Base-by-base conservation (phyloP, 2,113 vertebrate genomes). In the Cyanoderma ruficeps region DNA sequence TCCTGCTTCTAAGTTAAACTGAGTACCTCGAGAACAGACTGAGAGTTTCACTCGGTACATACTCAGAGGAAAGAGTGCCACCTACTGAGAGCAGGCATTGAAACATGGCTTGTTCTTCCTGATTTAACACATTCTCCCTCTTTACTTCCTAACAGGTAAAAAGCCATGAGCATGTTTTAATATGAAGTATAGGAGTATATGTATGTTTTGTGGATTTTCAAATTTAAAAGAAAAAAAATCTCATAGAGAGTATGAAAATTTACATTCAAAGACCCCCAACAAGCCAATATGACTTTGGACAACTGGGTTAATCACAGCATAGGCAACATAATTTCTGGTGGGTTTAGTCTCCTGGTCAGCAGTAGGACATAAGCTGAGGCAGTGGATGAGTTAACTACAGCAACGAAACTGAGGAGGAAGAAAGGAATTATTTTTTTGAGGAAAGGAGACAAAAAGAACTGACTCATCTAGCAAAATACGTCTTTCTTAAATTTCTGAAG, bases 61-160 rank as follows among this genome's bases (percentile, higher is more conserved):
- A 96, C 82, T 97, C 95, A 96, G 95, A 97, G 90, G 95, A 90
- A 94, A 96, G 93, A 96, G 96, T 95, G 93, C 96, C 96, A 97
- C 93, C 92, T 97, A 96, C 96, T 96, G 96, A 96, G 96, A 92
- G 35, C 85, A 90, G 65, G 71, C 74, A 94, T 15, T 31, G 93
- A 96, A 91, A 95, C 94, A 79, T 60, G 50, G 75, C 41, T 89
- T 89, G 44, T 14, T 79, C 82, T 85, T 78, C 56, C 69, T 13
- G 24, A 71, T 12, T 80, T 83, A 86, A 83, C 69, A 86, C 49
- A 33, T 60, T 86, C 53, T 76, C 41, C 11, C 46, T 84, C 77
- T 83, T 55, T 60, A 52, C 79, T 49, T 42, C 46, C 42, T 72
- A 69, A 76, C n/a, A 53, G 39, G 35, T 59, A 83, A 94, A 92